phyloP scores from a whole-genome alignment of 2,888 invertebrate genomes.

The Coronaproctus castanopsis region DNA sequence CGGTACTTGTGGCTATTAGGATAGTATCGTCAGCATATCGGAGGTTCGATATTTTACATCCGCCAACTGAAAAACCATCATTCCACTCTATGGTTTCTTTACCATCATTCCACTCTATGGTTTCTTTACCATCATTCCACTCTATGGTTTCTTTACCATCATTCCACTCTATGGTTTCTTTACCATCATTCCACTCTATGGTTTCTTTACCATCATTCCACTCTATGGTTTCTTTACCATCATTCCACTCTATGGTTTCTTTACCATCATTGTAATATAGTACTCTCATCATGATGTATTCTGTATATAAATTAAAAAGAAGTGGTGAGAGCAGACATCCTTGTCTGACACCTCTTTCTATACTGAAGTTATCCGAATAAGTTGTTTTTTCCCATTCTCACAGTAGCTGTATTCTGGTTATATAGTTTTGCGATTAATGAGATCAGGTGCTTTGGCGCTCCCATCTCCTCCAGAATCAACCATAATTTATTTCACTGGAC shows the following conservation, averaged over 20 bases:
- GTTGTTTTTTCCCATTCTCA: neutral
- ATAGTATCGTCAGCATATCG: neutral
- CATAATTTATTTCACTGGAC: neutral
- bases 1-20: neutral
- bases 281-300: neutral
- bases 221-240: neutral
- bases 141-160: neutral
- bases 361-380: neutral
- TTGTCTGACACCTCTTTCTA: neutral
- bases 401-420: neutral
- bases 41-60: neutral
- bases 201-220: neutral
- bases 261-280: neutral
- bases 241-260: neutral
- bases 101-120: no score
- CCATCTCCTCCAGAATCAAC: neutral
- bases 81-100: neutral
- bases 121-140: neutral
- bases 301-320: neutral
- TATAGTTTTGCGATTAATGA: neutral
- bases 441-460: neutral
- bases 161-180: no score
- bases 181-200: neutral
- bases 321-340: neutral
- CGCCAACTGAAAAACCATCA: neutral